Base-by-base conservation (phyloP, 2,113 vertebrate genomes). In the Seriola quinqueradiata region DNA sequence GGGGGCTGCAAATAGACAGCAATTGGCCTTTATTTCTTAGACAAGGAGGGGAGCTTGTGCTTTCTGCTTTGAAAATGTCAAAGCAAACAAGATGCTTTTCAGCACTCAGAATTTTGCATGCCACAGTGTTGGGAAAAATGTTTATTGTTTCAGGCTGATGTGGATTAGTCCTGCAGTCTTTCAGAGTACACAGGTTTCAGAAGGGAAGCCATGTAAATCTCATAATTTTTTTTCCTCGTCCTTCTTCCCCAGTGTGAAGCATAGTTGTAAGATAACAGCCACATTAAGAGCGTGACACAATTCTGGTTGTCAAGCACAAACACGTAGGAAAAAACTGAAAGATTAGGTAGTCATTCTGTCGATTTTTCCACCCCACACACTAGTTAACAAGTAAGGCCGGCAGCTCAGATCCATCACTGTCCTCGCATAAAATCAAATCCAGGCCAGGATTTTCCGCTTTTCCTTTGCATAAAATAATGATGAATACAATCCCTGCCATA, bases 391-490 rank as follows among this genome's bases (percentile, higher is more conserved):
- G 59, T 63, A 57, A 81, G 67, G 67, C 38, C 23, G 2, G 34
- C 71, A 61, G 68, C 77, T 70, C 23, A 44, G 70, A 84, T 17
- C 75, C 76, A 50, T 87, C 83, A 69, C 78, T 75, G 23, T 79
- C 40, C 21, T 64, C 14, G 0, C 57, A 63, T 70, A 19, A 55
- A 77, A 72, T 90, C 67, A 50, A 65, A 77, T 77, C 67, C 72
- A 82, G 74, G 55, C 77, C 52, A 25, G 74, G 81, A 73, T 86
- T 87, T 76, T 81, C 50, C 5, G 0, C 67, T 77, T 85, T 77
- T 85, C 66, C 68, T 84, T 40, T 77, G 75, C 87, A 91, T 91
- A 73, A 91, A 91, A 91, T 89, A 92, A 82, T 87, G 61, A 91
- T 92, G 77, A 92, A 79, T 83, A 69, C 75, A 84, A 82, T 86